A percentile compares a stretch with the other conserved stretches of the same genome.
Conservation (phyloP, 1,140 invertebrate genomes). For the Hermatobates lingyangjiaoensis region DNA sequence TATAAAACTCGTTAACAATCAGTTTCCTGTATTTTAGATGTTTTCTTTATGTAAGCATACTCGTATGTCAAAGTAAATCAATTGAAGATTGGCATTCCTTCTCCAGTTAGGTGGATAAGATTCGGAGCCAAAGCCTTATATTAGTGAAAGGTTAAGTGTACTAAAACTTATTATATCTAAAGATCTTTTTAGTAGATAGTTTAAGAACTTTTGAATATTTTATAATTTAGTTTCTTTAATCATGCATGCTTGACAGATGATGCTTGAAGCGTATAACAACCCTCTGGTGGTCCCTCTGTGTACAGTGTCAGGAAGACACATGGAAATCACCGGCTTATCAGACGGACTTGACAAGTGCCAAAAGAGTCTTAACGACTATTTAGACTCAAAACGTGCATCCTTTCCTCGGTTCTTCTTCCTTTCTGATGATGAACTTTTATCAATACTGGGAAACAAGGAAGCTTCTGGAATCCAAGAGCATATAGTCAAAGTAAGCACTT, state of each 20-base stretch:
- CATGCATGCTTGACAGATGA: conserved; percentile 36
- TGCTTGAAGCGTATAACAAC: conserved; percentile 57
- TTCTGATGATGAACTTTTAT: conserved; percentile 76
- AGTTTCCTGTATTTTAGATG: too few relatives aligned
- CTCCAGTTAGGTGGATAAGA: too few relatives aligned
- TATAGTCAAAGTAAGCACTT: conserved; percentile 68
- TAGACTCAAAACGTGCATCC: conserved; percentile 64
- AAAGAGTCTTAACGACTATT: conserved; percentile 74
- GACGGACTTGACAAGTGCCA: conserved; percentile 66
- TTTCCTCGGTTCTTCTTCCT: conserved; percentile 86
- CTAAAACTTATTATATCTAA: too few relatives aligned
- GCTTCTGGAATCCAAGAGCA: conserved; percentile 67
- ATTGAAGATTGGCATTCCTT: too few relatives aligned
- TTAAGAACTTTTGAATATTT: too few relatives aligned
- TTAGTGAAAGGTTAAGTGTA: too few relatives aligned
- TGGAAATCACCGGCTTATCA: conserved; percentile 53
- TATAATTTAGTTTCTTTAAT: too few relatives aligned
- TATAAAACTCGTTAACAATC: too few relatives aligned
- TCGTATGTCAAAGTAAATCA: too few relatives aligned
- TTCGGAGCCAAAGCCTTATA: too few relatives aligned
- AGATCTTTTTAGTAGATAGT: too few relatives aligned
- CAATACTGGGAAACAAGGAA: conserved; percentile 69
- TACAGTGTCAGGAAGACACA: conserved; percentile 38
- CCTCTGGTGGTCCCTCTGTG: conserved; percentile 61
- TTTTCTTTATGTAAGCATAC: too few relatives aligned